These are phyloP conservation scores for Drosophila subsilvestris DNA, from an alignment of 2,888 invertebrate species.

Conservation along the genomic window DNA sequence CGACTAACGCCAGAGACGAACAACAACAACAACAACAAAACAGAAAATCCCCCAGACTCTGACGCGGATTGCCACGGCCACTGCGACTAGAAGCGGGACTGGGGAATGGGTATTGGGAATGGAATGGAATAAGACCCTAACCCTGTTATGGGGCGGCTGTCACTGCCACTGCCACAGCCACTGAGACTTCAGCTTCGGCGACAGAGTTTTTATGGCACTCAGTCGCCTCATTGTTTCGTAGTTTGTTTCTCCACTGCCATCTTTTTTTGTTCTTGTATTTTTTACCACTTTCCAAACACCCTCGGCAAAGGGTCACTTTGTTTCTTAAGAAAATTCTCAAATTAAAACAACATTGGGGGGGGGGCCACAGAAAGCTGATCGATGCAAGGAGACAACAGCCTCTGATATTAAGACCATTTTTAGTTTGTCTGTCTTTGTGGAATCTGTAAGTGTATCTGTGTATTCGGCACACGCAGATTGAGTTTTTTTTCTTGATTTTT, in stretches of 20 bases:
- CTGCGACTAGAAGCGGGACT: not conserved
- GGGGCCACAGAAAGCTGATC: no score
- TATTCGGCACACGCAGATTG: not conserved
- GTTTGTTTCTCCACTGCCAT: conserved; percentile 42
- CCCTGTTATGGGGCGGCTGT: conserved; percentile 4
- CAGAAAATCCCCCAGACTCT: conserved; percentile 31
- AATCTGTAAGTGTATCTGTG: not conserved
- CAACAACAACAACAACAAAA: conserved; percentile 41
- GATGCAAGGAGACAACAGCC: no score
- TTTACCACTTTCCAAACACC: not conserved
- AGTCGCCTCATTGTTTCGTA: conserved; percentile 54
- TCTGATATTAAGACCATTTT: no score
- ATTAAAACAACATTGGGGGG: no score
- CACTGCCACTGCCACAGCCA: not conserved
- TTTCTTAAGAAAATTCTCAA: no score
- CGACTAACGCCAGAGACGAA: conserved; percentile 70
- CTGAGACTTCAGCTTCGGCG: conserved; percentile 41
- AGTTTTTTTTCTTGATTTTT: conserved; percentile 4
- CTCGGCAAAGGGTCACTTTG: not conserved
- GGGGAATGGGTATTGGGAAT: conserved; percentile 7
- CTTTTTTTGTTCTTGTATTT: not conserved
- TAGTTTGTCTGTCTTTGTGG: no score
- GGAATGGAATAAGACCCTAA: conserved; percentile 16
- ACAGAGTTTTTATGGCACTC: conserved; percentile 75
- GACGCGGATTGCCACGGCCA: conserved; percentile 5